Conservation (phyloP, 2,888 invertebrate species). For the Azorinus chamasolen region DNA sequence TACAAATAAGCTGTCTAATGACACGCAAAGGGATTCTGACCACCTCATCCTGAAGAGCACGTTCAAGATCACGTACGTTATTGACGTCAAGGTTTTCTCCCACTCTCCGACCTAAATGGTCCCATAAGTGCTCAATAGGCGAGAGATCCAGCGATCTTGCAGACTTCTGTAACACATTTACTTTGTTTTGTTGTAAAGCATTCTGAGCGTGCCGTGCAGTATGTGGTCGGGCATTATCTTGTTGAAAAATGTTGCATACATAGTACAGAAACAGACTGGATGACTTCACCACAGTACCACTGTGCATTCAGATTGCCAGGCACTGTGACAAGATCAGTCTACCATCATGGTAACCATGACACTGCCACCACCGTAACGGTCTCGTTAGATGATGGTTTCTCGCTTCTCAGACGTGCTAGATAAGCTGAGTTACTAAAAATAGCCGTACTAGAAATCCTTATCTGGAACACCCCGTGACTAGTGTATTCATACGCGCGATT, state of each 20-base stretch:
- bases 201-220: not conserved
- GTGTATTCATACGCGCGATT: no score
- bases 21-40: no score
- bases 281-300: not conserved
- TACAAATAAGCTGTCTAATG: no score
- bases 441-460: no score
- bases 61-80: not conserved
- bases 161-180: not conserved
- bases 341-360: no score
- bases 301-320: no score
- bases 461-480: no score
- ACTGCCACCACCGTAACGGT: no score
- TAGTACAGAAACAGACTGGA: not conserved
- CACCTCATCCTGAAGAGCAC: conserved; percentile 1
- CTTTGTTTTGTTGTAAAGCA: not conserved
- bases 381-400: not conserved
- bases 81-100: not conserved
- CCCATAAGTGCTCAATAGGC: no score
- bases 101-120: conserved; percentile 1
- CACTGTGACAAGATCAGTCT: no score
- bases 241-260: not conserved
- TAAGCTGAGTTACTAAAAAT: no score
- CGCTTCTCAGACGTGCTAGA: no score
- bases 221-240: not conserved
- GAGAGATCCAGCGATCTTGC: not conserved